Base-by-base conservation (phyloP, 2,113 vertebrate species). In the Sprattus sprattus region DNA sequence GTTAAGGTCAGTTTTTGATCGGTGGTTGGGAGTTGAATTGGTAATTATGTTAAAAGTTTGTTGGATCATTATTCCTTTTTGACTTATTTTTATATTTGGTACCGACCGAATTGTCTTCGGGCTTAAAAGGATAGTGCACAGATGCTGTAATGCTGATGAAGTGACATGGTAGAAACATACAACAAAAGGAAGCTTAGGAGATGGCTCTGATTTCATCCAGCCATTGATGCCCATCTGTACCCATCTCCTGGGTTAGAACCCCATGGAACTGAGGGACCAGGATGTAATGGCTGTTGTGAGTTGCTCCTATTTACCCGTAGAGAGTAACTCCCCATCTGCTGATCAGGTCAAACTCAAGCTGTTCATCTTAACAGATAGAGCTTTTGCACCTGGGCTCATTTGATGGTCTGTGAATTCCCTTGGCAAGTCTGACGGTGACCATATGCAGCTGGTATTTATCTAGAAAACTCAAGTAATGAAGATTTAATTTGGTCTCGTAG, bases 281-380 rank as follows among this genome's bases (percentile, higher is more conserved):
- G 4, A 15, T 18, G 71, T 78, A 78, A 78, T 78, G 71, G 71
- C 71, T 78, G 71, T 78, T 78, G 71, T 78, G 89, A 88, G 89
- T 89, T 91, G 91, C 92, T 88, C 90, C 83, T 25, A 90, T 89
- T 88, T 89, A 87, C 90, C 89, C 57, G 0, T 86, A 88, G 88
- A 90, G 88, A 92, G 88, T 88, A 82, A 86, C 89, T 90, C 91
- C 93, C 92, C 92, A 93, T 94, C 92, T 94, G 94, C 86, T 89
- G 91, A 86, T 90, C 92, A 88, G 86, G 83, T 87, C 81, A 89
- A 91, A 91, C 89, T 89, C 93, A 93, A 93, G 92, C 92, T 93
- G 93, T 93, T 93, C 87, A 87, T 89, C 90, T 89, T 88, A 89
- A 90, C 90, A 92, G 90, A 89, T 93, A 90, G 87, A 91, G 90